Evolutionary conservation across 2,888 invertebrate species (phyloP).

Genomic region (Bugula neritina): DNA sequence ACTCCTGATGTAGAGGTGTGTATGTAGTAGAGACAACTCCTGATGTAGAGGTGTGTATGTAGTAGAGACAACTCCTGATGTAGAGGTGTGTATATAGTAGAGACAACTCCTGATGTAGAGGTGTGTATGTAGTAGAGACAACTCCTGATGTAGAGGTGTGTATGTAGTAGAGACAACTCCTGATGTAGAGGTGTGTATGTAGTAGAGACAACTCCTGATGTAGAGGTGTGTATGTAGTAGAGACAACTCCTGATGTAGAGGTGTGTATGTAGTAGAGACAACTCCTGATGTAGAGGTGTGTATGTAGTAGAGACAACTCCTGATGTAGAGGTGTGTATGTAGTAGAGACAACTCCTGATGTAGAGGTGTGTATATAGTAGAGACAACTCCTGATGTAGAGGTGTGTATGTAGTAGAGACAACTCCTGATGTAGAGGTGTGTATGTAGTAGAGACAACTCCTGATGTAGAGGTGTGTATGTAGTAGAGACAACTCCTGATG

Average conservation of each 20-base stretch:
- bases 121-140: conserved; percentile 64
- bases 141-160: conserved; percentile 71
- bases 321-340: conserved; percentile 69
- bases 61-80: conserved; percentile 67
- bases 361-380: conserved; percentile 68
- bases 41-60: conserved; percentile 69
- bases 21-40: conserved; percentile 65
- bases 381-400: conserved; percentile 72
- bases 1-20: conserved; percentile 71
- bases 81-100: conserved; percentile 68
- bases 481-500: conserved; percentile 67
- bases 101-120: conserved; percentile 72
- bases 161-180: conserved; percentile 65
- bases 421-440: conserved; percentile 71
- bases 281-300: conserved; percentile 71
- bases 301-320: conserved; percentile 65
- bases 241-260: conserved; percentile 72
- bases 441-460: conserved; percentile 65
- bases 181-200: conserved; percentile 69
- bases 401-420: conserved; percentile 64
- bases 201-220: conserved; percentile 67
- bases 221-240: conserved; percentile 68
- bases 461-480: conserved; percentile 69
- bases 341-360: conserved; percentile 67
- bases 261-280: conserved; percentile 64